These are phyloP conservation scores for Fragum whitleyi DNA, from an alignment of 2,888 invertebrate species.

Conservation along the genomic window DNA sequence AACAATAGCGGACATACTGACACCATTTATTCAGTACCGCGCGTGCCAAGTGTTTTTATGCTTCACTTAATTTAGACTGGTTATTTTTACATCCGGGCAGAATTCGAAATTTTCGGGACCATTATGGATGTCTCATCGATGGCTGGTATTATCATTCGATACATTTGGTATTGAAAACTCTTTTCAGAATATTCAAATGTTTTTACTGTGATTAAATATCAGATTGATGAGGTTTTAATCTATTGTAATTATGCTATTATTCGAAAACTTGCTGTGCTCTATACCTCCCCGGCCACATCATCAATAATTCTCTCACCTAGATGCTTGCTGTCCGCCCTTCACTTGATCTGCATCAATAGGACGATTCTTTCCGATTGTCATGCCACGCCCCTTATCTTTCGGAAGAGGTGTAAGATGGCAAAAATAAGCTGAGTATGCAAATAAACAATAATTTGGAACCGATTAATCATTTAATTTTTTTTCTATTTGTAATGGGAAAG, in stretches of 20 bases:
- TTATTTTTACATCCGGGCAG: constrained; percentile 15
- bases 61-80: constrained; percentile 1
- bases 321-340: constrained; percentile 36
- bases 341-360: constrained; percentile 19
- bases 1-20: constrained; percentile 11
- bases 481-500: background rate
- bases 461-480: constrained; percentile 4
- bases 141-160: constrained; percentile 17
- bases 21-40: constrained; percentile 2
- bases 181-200: constrained; percentile 21
- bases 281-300: constrained; percentile 6
- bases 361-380: background rate
- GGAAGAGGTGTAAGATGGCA: background rate
- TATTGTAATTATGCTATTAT: constrained; percentile 13
- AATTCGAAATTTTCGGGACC: background rate
- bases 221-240: constrained; percentile 23
- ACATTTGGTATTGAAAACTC: constrained; percentile 6
- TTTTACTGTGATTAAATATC: constrained; percentile 12
- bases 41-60: constrained; percentile 24
- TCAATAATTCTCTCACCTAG: constrained; percentile 37
- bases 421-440: constrained; percentile 4
- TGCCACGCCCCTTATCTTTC: constrained; percentile 13
- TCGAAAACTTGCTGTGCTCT: background rate
- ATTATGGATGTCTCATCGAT: constrained; percentile 16
- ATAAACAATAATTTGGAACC: constrained; percentile 27